Base-by-base conservation (phyloP, 2,797 vertebrate genomes). In the Myotis pilosus region DNA sequence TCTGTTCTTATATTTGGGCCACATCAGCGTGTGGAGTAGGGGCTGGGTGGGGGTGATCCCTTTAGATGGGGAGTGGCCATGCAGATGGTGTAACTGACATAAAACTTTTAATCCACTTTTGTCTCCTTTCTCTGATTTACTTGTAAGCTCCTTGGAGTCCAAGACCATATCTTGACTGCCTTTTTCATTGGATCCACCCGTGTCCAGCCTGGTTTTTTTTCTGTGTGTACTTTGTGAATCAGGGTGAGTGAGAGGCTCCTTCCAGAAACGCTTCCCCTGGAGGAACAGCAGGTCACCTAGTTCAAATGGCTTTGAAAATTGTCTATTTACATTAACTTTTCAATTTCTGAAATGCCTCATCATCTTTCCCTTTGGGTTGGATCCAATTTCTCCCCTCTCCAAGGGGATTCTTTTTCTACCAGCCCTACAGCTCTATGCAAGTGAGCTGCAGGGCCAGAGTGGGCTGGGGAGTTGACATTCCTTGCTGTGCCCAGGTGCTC, bases 321-420 rank as follows among this genome's bases (percentile, higher is more conserved):
- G 44, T 74, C 95, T 79, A 25, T 80, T 89, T 74, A 44, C 33
- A 76, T 94, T 75, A 92, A 20, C 87, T 79, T 75, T 95, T 79
- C 87, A 80, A 22, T 96, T 95, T 95, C 88, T 90, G 87, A 86
- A 92, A 92, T 36, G 51, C 84, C 90, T 93, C 92, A 33, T 96
- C 78, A 72, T 57, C 47, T 93, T 95, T 85, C 62, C 64, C n/a
- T n/a, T 51, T 41, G 74, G 16, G 20, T n/a, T 86, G 89, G 81
- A 88, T 94, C 87, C 87, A 95, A n/a, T 94, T 85, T 96, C 72
- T 80, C 44, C 33, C 22, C 36, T n/a, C 17, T 87, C 89, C 0
- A 16, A 79, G 79, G 85, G 16, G 85, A 92, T 83, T 75, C 51
- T 83, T 76, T 89, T 89, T 41, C 80, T 53, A 8, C 53, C 71